These are phyloP conservation scores for Drosophila tani DNA, from an alignment of 1,140 invertebrate genomes.

Conservation along the genomic window DNA sequence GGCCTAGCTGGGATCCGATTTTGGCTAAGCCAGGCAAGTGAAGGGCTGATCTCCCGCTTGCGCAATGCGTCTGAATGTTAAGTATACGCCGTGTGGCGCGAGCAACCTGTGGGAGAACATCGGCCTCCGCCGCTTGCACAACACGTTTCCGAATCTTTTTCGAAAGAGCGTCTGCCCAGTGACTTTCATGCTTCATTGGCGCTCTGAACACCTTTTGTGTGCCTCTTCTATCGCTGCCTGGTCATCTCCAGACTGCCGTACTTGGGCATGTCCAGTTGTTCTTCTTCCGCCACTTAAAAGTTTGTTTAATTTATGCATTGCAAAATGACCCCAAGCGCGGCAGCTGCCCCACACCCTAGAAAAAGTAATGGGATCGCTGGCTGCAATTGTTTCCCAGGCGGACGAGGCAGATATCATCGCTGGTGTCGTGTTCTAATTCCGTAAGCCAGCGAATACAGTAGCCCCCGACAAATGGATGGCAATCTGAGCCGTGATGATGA, in stretches of 20 bases:
- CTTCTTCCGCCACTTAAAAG: slow-evolving; percentile 57
- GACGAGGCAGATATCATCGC: slow-evolving; percentile 11
- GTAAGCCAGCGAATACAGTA: slow-evolving; percentile 23
- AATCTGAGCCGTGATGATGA: slow-evolving; percentile 29
- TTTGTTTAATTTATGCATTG: slow-evolving; percentile 68
- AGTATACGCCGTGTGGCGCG: slow-evolving; percentile 39
- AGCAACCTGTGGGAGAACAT: slow-evolving; percentile 52
- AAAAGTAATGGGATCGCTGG: slow-evolving; percentile 32
- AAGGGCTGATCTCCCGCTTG: slow-evolving; percentile 55
- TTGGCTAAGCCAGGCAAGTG: slow-evolving; percentile 45
- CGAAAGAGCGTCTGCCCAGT: slow-evolving; percentile 43
- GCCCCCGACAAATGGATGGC: slow-evolving; percentile 21
- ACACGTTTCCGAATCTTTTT: slow-evolving; percentile 44
- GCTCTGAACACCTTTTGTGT: slow-evolving; percentile 28
- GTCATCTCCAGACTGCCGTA: slow-evolving; percentile 61
- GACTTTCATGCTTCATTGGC: slow-evolving; percentile 78
- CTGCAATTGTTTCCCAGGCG: slow-evolving; percentile 45
- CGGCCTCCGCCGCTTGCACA: slow-evolving; percentile 24
- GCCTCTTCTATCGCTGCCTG: slow-evolving; percentile 62
- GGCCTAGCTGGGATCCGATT: slow-evolving; percentile 17
- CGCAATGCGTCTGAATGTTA: slow-evolving; percentile 39
- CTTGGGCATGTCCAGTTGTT: slow-evolving; percentile 65
- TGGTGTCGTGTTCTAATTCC: slow-evolving; percentile 36
- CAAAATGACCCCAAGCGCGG: slow-evolving; percentile 45
- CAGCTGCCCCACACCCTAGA: slow-evolving; percentile 27